Conservation (phyloP, 2,888 invertebrate genomes). For the Nudaria mundana region DNA sequence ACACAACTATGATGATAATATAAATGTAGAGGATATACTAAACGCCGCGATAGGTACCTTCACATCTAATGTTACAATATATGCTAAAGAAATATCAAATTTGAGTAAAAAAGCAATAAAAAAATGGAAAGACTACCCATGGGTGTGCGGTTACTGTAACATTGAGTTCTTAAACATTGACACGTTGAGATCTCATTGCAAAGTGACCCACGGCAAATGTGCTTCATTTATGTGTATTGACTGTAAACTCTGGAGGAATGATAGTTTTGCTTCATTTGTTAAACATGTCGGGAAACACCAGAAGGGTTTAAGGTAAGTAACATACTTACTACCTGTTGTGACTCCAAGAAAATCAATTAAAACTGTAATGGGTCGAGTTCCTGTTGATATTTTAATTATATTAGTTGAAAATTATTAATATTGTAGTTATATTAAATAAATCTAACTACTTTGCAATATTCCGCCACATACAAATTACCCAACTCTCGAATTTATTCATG, state of each 20-base stretch:
- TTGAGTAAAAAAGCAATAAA: constrained; percentile 43
- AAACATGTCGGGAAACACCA: constrained; percentile 84
- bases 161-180: constrained; percentile 62
- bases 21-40: constrained; percentile 61
- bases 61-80: constrained; percentile 50
- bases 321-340: too few species aligned
- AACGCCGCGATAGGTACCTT: constrained; percentile 55
- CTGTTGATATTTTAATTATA: too few species aligned
- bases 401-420: too few species aligned
- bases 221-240: constrained; percentile 84
- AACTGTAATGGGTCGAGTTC: too few species aligned
- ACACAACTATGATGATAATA: constrained; percentile 24
- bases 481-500: too few species aligned
- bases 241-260: constrained; percentile 82
- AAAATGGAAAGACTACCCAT: constrained; percentile 66
- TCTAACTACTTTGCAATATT: too few species aligned
- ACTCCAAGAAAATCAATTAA: too few species aligned
- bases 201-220: constrained; percentile 82
- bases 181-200: constrained; percentile 81
- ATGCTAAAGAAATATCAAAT: constrained; percentile 57
- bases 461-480: too few species aligned
- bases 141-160: constrained; percentile 65
- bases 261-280: constrained; percentile 83
- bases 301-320: constrained; percentile 78
- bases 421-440: too few species aligned